Base-by-base conservation (phyloP, 2,888 invertebrate species). In the Andrena fulva region DNA sequence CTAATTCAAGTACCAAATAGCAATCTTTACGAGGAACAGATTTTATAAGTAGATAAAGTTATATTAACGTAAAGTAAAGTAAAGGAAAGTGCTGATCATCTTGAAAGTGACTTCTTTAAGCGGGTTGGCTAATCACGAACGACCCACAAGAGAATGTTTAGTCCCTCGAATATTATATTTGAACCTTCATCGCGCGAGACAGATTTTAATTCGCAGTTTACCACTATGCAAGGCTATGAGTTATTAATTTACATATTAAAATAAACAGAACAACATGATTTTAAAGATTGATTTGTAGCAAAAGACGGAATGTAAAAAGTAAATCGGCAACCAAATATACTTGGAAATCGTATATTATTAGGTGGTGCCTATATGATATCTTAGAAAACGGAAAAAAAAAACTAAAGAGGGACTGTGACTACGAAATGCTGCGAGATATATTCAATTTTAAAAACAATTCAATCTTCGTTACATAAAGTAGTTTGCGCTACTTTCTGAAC, bases 91-190 rank as follows among this genome's bases (percentile, higher is more conserved):
- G 69, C 66, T 75, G 60, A 80, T 80, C 80, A 81, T 88, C 88
- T 80, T 89, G 89, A 89, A 88, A 89, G 89, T 89, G 84, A 89
- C 85, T 79, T 77, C 62, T 77, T 60, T 56, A 33, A 68, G 50
- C 69, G 76, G 82, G 72, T 80, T 68, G 59, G 74, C 68, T 54
- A 66, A 74, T 56, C 67, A 75, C 56, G 29, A 29, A 64, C 60
- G 52, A 77, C 72, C 81, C 77, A 54, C 68, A 16, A 31, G 56
- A 50, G 56, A 50, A 77, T 62, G 72, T 71, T 67, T 86, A 84
- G 73, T 83, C 84, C 76, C 84, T 84, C 76, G 16, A 84, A 35
- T 35, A 70, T 64, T 71, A 82, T 82, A 74, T 60, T 72, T 66
- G 16, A 80, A 68, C 77, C 20, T 29, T 64, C 54, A 77, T 63